Evolutionary conservation across 2,888 invertebrate species (phyloP).

Genomic region (Seira sanloemensis): DNA sequence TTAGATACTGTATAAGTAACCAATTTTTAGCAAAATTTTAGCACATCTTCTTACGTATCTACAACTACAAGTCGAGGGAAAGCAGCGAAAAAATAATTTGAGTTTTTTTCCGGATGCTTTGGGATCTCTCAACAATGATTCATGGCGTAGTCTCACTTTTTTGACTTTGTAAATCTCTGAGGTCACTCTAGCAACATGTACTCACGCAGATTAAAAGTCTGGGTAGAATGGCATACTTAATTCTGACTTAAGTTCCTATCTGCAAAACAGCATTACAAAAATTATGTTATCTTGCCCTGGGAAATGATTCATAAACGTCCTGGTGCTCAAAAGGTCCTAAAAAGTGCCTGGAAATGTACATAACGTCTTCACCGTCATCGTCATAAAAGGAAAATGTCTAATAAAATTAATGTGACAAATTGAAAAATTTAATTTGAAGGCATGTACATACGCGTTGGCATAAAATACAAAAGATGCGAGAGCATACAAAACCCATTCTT

Average conservation of each 20-base stretch:
- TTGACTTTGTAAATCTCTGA: constrained; percentile 1
- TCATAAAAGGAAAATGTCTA: background rate
- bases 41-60: no score
- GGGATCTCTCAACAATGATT: constrained; percentile 44
- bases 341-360: no score
- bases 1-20: no score
- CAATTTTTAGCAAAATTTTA: no score
- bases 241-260: background rate
- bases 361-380: background rate
- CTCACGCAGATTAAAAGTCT: background rate
- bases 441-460: background rate
- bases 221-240: background rate
- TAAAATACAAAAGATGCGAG: no score
- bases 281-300: background rate
- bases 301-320: background rate
- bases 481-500: background rate
- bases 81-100: no score
- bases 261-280: background rate
- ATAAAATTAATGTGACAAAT: background rate
- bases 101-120: constrained; percentile 2
- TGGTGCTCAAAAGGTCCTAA: background rate
- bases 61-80: no score
- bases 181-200: background rate
- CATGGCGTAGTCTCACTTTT: constrained; percentile 48
- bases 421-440: background rate